Conservation (phyloP, 2,888 invertebrate genomes). For the Blera fallax region DNA sequence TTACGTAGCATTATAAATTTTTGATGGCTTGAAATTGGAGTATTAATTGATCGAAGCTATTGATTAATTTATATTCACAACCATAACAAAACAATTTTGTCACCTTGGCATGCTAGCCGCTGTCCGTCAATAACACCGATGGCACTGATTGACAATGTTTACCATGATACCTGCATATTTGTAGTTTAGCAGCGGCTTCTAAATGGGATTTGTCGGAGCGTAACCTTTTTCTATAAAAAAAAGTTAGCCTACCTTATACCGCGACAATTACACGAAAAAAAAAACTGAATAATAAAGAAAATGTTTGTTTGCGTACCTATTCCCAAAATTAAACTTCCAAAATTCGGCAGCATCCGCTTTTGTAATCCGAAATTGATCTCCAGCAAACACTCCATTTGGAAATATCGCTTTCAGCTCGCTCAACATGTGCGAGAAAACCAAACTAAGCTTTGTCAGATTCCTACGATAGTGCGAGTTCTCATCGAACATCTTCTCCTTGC, state of each 20-base stretch:
- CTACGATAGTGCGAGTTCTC: slow-evolving; percentile 96
- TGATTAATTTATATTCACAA: not conserved
- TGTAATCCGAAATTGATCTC: slow-evolving; percentile 98
- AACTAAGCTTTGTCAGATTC: slow-evolving; percentile 97
- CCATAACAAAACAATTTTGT: not conserved
- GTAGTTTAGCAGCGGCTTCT: too few relatives aligned
- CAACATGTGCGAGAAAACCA: slow-evolving; percentile 99
- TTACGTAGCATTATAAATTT: not conserved
- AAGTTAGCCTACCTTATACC: too few relatives aligned
- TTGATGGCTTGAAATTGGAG: not conserved
- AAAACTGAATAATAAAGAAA: too few relatives aligned
- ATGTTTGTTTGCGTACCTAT: slow-evolving; percentile 92
- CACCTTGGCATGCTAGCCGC: not conserved
- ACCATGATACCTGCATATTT: not conserved
- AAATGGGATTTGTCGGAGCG: too few relatives aligned
- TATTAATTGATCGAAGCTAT: not conserved
- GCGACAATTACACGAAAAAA: too few relatives aligned
- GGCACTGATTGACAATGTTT: not conserved
- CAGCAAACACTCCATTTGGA: slow-evolving; percentile 97
- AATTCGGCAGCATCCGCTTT: slow-evolving; percentile 99
- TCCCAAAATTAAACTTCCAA: slow-evolving; percentile 97
- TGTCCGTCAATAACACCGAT: not conserved
- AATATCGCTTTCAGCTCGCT: slow-evolving; percentile 99
- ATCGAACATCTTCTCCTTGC: slow-evolving; percentile 99
- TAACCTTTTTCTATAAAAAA: too few relatives aligned